phyloP scores from a whole-genome alignment of 2,888 invertebrate species.

The Spisula subtruncata region DNA sequence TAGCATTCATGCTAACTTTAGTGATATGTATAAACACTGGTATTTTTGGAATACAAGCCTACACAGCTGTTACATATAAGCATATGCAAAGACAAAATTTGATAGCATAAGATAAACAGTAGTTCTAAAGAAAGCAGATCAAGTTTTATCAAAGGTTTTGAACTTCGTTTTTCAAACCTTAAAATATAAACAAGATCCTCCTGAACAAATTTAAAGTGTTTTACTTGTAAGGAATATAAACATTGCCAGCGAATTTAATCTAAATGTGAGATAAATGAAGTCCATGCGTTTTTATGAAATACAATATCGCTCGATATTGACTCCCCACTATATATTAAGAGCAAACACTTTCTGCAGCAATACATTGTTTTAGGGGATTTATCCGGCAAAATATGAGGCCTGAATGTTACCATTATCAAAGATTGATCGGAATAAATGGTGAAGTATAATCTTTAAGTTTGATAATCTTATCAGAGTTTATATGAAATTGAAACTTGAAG shows the following conservation, averaged over 20 bases:
- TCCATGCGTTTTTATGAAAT: neutral
- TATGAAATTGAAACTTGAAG: slow-evolving; percentile 13
- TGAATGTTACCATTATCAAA: neutral
- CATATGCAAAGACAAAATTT: slow-evolving; percentile 36
- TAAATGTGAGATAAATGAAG: slow-evolving; percentile 22
- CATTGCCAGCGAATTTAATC: slow-evolving; percentile 45
- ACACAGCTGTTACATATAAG: slow-evolving; percentile 19
- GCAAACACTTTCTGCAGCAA: slow-evolving; percentile 8
- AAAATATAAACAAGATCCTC: slow-evolving; percentile 57
- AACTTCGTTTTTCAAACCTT: slow-evolving; percentile 55
- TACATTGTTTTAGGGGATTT: slow-evolving; percentile 24
- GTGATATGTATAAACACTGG: neutral
- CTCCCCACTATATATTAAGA: neutral
- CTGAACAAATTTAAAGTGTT: slow-evolving; percentile 54
- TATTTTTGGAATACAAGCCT: neutral
- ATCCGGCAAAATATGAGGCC: slow-evolving; percentile 3
- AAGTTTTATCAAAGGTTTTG: slow-evolving; percentile 45
- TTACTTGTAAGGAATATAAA: slow-evolving; percentile 62
- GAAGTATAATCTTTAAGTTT: neutral
- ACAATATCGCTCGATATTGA: neutral
- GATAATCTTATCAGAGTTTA: neutral
- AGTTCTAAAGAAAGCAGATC: slow-evolving; percentile 33
- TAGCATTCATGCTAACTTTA: neutral
- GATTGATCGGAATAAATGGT: neutral
- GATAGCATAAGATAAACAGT: slow-evolving; percentile 50